phyloP scores from a whole-genome alignment of 2,797 vertebrate genomes.

The Gadopsis marmoratus region DNA sequence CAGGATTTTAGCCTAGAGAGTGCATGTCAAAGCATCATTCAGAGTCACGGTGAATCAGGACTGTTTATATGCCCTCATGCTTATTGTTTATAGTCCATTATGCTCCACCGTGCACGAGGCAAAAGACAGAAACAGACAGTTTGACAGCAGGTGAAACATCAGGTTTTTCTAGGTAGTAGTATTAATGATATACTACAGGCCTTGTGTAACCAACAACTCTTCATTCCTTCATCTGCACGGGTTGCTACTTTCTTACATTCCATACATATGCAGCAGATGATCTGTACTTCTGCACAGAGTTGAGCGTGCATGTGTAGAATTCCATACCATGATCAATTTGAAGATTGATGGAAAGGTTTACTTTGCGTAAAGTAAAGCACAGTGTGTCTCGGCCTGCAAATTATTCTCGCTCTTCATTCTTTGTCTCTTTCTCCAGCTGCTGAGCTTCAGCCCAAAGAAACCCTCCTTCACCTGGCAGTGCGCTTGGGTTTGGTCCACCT shows the following conservation, averaged over 20 bases:
- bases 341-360: background rate
- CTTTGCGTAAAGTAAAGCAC: background rate
- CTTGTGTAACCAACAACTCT: background rate
- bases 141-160: conserved; percentile 50
- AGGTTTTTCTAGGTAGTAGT: conserved; percentile 42
- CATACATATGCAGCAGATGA: conserved; percentile 15
- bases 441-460: conserved; percentile 82
- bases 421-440: conserved; percentile 50
- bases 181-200: conserved; percentile 6
- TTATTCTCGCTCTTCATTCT: background rate
- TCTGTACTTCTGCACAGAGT: background rate
- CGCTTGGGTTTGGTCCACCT: conserved; percentile 87
- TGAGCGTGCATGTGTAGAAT: background rate
- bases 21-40: conserved; percentile 5
- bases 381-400: background rate
- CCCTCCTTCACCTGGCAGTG: conserved; percentile 86
- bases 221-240: conserved; percentile 2
- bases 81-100: conserved; percentile 10
- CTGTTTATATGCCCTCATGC: conserved; percentile 28
- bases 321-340: no score
- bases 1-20: background rate
- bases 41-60: background rate
- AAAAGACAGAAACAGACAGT: conserved; percentile 19
- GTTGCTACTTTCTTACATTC: conserved; percentile 30
- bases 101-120: conserved; percentile 1